A percentile compares a stretch with the other conserved stretches of the same genome.
These are phyloP conservation scores for Limenitis arthemis DNA, from an alignment of 2,888 invertebrate genomes.

Conservation along the genomic window DNA sequence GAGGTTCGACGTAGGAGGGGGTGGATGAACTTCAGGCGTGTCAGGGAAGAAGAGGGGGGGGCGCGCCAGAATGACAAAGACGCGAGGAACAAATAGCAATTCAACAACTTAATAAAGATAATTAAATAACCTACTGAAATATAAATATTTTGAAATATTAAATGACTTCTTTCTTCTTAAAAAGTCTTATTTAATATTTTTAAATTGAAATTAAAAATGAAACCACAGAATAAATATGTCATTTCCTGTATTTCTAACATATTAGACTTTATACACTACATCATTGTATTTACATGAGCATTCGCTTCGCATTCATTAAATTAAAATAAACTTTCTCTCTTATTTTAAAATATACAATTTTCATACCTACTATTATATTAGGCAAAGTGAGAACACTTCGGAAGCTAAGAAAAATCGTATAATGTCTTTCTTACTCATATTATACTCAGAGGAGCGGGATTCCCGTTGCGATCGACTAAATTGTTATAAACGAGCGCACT, in stretches of 20 bases:
- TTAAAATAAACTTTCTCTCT: slow-evolving; percentile 67
- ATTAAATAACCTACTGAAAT: no score
- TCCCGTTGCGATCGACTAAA: not conserved
- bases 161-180: no score
- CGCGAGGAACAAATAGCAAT: no score
- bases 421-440: slow-evolving; percentile 5
- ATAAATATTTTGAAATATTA: no score
- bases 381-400: slow-evolving; percentile 60
- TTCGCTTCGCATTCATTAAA: slow-evolving; percentile 66
- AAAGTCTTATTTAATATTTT: no score
- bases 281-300: slow-evolving; percentile 70
- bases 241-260: slow-evolving; percentile 62
- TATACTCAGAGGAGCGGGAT: not conserved
- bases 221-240: slow-evolving; percentile 29
- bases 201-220: no score
- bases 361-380: slow-evolving; percentile 49
- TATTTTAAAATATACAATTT: slow-evolving; percentile 59
- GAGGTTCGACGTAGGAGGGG: no score
- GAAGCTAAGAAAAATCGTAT: slow-evolving; percentile 33
- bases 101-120: no score
- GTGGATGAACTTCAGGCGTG: no score
- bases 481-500: no score
- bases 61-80: no score
- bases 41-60: no score
- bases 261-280: slow-evolving; percentile 66